These are phyloP conservation scores for Chondrosia reniformis DNA, from an alignment of 37 sponge, comb jelly and placozoan genomes.

Conservation along the genomic window DNA sequence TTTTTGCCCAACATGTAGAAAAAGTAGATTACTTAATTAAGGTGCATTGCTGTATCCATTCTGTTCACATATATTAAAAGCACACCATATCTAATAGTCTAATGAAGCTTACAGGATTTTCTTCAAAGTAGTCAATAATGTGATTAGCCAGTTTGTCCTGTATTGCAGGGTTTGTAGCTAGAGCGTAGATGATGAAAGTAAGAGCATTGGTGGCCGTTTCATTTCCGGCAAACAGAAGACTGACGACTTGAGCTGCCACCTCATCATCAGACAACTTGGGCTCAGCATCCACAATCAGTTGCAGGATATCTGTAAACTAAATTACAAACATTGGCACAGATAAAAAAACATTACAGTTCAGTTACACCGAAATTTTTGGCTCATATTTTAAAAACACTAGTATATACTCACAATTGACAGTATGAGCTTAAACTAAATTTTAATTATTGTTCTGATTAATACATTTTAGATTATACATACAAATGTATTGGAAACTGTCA, in stretches of 20 bases:
- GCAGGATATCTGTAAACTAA: not conserved
- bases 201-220: slow-evolving; percentile 4
- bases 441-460: too few species aligned
- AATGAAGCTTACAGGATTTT: not conserved
- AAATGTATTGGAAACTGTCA: too few species aligned
- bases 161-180: not conserved
- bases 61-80: too few species aligned
- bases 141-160: slow-evolving; percentile 1
- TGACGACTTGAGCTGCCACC: slow-evolving; percentile 4
- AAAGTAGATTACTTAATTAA: too few species aligned
- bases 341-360: too few species aligned
- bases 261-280: not conserved
- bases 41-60: too few species aligned
- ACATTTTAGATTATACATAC: too few species aligned
- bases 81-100: not conserved
- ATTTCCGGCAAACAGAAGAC: slow-evolving; percentile 8
- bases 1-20: too few species aligned
- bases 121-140: not conserved
- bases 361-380: too few species aligned
- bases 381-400: too few species aligned
- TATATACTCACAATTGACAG: too few species aligned
- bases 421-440: too few species aligned
- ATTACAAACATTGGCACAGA: not conserved
- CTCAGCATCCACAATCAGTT: not conserved
- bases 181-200: not conserved